These are phyloP conservation scores for Decapterus maruadsi DNA, from an alignment of 2,797 vertebrate species.

Conservation along the genomic window DNA sequence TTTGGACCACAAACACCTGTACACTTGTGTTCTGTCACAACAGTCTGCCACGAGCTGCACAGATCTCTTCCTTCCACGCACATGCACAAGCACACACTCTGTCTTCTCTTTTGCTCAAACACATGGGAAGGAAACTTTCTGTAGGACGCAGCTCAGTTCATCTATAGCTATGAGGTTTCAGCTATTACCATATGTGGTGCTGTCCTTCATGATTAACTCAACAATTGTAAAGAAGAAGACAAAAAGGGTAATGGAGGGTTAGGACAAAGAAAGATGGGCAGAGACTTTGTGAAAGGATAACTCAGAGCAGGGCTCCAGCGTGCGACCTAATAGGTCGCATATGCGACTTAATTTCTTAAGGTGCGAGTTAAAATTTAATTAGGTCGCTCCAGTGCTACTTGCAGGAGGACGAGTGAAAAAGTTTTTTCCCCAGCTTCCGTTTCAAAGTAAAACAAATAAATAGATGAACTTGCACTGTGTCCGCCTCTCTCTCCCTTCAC, in stretches of 20 bases:
- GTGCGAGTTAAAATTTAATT: no score
- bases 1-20: conserved; percentile 33
- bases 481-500: no score
- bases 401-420: no score
- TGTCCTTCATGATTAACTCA: background rate
- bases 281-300: background rate
- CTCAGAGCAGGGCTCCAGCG: no score
- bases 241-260: background rate
- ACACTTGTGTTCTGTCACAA: background rate
- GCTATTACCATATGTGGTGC: background rate
- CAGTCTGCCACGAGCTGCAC: background rate
- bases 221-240: background rate
- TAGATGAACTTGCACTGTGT: no score
- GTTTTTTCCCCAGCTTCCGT: no score
- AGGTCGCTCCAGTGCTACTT: no score
- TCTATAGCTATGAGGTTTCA: background rate
- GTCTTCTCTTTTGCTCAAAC: background rate
- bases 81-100: background rate
- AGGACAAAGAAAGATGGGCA: background rate
- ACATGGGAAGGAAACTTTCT: background rate
- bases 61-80: background rate
- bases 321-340: no score
- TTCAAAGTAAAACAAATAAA: no score
- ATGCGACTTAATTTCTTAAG: no score
- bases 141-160: background rate